These are phyloP conservation scores for Drosophila ezoana DNA, from an alignment of 2,888 invertebrate species.

Conservation along the genomic window DNA sequence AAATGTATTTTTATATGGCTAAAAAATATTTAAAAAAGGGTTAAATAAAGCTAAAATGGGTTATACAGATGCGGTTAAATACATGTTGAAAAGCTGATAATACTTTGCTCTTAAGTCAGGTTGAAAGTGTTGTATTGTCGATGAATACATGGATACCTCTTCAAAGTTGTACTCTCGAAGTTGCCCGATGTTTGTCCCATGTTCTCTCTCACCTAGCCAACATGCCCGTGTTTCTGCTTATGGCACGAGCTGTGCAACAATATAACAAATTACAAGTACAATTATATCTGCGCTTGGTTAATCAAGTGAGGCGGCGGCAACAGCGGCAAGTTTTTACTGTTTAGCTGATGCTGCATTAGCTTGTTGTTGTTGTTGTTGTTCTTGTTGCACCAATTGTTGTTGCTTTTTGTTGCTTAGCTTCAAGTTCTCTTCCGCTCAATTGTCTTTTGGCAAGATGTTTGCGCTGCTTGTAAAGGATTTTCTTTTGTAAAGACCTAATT, in stretches of 20 bases:
- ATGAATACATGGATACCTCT: no score
- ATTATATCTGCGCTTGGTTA: conserved; percentile 81
- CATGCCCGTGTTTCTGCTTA: background rate
- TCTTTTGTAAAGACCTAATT: conserved; percentile 10
- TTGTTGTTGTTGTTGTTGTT: conserved; percentile 1
- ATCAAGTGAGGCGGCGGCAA: conserved; percentile 64
- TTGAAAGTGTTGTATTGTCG: no score
- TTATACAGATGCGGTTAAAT: no score
- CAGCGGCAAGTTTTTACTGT: background rate
- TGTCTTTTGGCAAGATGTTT: conserved; percentile 41
- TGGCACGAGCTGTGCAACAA: conserved; percentile 4
- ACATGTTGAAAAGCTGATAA: no score
- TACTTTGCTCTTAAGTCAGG: no score
- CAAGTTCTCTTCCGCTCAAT: conserved; percentile 56
- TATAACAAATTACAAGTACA: conserved; percentile 68
- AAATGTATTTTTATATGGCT: no score
- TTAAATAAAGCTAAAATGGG: no score
- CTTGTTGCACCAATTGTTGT: background rate
- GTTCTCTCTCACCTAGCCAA: background rate
- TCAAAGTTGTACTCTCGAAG: no score
- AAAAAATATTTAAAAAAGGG: no score
- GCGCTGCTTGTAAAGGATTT: conserved; percentile 10
- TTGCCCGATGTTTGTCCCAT: background rate
- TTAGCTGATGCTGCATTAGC: conserved; percentile 3
- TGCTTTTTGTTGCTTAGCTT: conserved; percentile 19